Percentiles rank a stretch among this genome's conserved stretches.
Evolutionary conservation across 2,113 vertebrate species (phyloP).

Genomic region (Lipophrys pholis): DNA sequence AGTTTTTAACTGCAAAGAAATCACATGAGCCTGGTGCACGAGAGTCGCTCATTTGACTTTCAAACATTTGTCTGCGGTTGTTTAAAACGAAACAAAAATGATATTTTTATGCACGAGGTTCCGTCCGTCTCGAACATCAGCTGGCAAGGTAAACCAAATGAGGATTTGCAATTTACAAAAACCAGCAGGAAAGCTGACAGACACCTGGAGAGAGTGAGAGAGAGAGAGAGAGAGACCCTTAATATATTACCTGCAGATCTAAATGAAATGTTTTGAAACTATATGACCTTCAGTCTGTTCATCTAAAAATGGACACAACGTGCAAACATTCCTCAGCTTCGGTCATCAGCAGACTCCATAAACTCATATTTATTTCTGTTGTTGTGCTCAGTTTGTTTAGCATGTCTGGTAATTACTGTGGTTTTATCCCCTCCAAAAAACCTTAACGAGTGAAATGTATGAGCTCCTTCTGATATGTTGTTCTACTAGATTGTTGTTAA

Average conservation of each 20-base stretch:
- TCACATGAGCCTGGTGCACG: background rate
- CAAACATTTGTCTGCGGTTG: constrained; percentile 16
- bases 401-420: constrained; percentile 49
- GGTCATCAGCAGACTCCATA: background rate
- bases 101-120: background rate
- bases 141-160: background rate
- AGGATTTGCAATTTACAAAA: constrained; percentile 21
- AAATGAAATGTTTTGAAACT: too few species aligned
- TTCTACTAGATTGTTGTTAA: constrained; percentile 30
- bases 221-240: too few species aligned
- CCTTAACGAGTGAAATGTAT: constrained; percentile 32
- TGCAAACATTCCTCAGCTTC: constrained; percentile 46
- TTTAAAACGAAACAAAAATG: background rate
- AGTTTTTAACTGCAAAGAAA: background rate
- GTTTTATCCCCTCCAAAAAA: background rate
- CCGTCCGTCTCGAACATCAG: background rate
- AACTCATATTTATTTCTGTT: constrained; percentile 54
- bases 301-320: background rate
- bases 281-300: background rate
- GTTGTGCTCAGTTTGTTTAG: constrained; percentile 25
- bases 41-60: constrained; percentile 53
- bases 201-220: too few species aligned
- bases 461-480: constrained; percentile 21
- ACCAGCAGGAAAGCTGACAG: too few species aligned
- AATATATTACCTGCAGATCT: too few species aligned